Evolutionary conservation across 2,888 invertebrate species (phyloP).

Genomic region (Diaperis boleti): DNA sequence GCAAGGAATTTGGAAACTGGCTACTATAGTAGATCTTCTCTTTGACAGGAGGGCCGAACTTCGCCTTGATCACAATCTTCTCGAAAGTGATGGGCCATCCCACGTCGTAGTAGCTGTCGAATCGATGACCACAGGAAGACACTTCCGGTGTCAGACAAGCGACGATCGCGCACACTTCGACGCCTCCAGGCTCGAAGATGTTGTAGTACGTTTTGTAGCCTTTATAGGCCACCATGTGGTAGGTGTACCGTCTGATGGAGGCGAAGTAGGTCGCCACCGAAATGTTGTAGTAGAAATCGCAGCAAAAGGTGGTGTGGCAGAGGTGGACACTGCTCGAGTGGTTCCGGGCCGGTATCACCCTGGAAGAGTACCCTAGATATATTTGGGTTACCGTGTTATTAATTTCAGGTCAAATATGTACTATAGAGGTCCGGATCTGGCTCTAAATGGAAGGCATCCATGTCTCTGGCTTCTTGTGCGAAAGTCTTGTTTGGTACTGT

Average conservation of each 20-base stretch:
- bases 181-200: constrained; percentile 14
- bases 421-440: constrained; percentile 16
- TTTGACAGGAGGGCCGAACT: constrained; percentile 3
- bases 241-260: constrained; percentile 3
- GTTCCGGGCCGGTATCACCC: too few relatives aligned
- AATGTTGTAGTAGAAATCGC: constrained; percentile 3
- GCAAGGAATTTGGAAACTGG: constrained; percentile 28
- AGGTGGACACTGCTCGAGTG: neutral
- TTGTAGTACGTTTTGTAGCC: constrained; percentile 22
- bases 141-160: constrained; percentile 8
- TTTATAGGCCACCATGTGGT: constrained; percentile 14
- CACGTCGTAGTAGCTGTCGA: constrained; percentile 2
- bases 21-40: constrained; percentile 19
- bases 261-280: neutral
- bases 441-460: constrained; percentile 11
- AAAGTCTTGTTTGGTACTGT: constrained; percentile 6
- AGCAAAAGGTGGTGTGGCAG: constrained; percentile 20
- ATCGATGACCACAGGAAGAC: constrained; percentile 20
- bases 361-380: too few relatives aligned
- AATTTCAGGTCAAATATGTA: neutral
- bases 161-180: constrained; percentile 20
- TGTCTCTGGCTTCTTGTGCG: constrained; percentile 5
- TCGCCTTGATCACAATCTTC: constrained; percentile 6
- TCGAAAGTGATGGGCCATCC: constrained; percentile 21
- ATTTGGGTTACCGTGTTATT: too few relatives aligned